Evolutionary conservation across 2,888 invertebrate genomes (phyloP), one percentile per base, ranked within the genome.

Genomic region (Capitulum mitella): DNA sequence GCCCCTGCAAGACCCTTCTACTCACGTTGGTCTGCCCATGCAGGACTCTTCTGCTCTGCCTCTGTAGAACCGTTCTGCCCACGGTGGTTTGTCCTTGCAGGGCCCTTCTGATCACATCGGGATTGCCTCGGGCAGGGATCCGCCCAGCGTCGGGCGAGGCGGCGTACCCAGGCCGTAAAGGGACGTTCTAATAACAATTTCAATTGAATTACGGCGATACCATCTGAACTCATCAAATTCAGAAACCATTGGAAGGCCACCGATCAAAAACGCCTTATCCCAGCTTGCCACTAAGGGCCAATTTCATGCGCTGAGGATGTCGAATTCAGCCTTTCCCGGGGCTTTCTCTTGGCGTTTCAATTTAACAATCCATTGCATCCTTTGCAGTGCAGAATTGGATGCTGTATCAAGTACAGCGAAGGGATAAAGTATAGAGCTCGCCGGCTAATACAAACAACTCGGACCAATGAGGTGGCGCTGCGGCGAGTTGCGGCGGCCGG

Each of bases 141-240:
- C n/a, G n/a, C n/a, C n/a, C n/a, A n/a, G n/a, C n/a, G n/a, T n/a
- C n/a, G n/a, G n/a, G n/a, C n/a, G n/a, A n/a, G n/a, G n/a, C n/a
- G n/a, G 34, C 64, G 34, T 64, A 5, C 64, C 64, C 26, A 34
- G 40, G 70, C 70, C 37, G 70, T 70, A 70, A 70, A 70, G 70
- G 37, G 37, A 29, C 22, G 8, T 40, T 70, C 70, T 70, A 70
- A 70, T 70, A 70, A 70, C 70, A 70, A 40, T 70, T 70, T 70
- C 70, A 70, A 70, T 70, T 70, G 70, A 70, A 70, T 70, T 37
- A 37, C 37, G 40, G 40, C 70, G 70, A 70, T 70, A 70, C 70
- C 70, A 70, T 70, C 70, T 70, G 70, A 70, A 40, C 70, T 70
- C 70, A 70, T 70, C 70, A 70, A 70, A 70, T 70, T 70, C 70